Conservation (phyloP, 2,113 vertebrate genomes). For the Corythornis madagascariensis region DNA sequence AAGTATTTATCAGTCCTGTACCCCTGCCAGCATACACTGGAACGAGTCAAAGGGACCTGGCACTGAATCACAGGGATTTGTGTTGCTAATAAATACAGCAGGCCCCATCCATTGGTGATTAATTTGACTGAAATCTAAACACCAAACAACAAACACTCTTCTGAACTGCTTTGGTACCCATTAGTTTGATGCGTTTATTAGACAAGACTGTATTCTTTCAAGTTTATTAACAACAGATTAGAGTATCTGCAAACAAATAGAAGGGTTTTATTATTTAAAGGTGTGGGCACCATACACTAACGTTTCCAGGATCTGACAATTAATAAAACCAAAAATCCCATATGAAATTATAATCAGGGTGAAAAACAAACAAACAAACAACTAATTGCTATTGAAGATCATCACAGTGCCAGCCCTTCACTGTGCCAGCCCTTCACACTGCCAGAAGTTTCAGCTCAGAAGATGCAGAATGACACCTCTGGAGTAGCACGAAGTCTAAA, state of each 20-base stretch:
- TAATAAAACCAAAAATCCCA: constrained; percentile 49
- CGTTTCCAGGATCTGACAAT: constrained; percentile 32
- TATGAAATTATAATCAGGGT: not conserved
- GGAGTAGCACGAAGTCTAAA: not conserved
- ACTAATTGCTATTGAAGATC: not conserved
- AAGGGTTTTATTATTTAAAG: constrained; percentile 64
- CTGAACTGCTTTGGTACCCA: constrained; percentile 72
- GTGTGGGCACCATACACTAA: constrained; percentile 21
- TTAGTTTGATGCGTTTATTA: constrained; percentile 83
- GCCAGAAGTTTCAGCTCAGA: not conserved
- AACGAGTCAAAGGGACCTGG: constrained; percentile 76
- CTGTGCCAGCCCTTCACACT: not conserved
- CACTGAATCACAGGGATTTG: constrained; percentile 77
- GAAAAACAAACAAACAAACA: not conserved
- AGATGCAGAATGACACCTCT: not conserved
- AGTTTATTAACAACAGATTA: constrained; percentile 83
- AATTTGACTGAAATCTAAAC: constrained; percentile 82
- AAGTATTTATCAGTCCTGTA: constrained; percentile 78
- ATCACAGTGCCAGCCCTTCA: not conserved
- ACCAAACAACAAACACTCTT: constrained; percentile 79
- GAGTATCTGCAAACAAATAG: constrained; percentile 75
- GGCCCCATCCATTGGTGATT: constrained; percentile 77
- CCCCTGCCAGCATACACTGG: constrained; percentile 73
- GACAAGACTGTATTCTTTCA: constrained; percentile 77
- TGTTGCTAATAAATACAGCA: constrained; percentile 79